These are phyloP conservation scores for Hecatera dysodea DNA, from an alignment of 2,888 invertebrate species.

Conservation along the genomic window DNA sequence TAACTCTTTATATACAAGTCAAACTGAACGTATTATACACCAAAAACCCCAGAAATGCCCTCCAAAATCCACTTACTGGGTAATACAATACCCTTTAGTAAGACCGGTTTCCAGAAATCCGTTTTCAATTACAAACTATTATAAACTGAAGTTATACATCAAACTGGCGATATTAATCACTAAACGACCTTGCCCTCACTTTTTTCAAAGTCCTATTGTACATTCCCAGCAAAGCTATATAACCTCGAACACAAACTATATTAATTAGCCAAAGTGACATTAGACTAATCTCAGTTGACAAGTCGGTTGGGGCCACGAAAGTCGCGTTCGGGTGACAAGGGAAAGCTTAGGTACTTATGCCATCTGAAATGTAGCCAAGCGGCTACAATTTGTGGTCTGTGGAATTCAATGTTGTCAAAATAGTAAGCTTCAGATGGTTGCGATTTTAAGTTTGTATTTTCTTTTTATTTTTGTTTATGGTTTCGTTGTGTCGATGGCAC, in stretches of 20 bases:
- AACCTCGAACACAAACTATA: conserved; percentile 52
- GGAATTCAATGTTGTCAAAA: not conserved
- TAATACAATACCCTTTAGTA: too few species aligned
- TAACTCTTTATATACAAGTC: too few species aligned
- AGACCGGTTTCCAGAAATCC: too few species aligned
- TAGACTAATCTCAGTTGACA: conserved; percentile 54
- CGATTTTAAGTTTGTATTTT: too few species aligned
- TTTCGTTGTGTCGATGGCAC: too few species aligned
- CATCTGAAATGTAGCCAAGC: not conserved
- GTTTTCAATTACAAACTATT: conserved; percentile 1
- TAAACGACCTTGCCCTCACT: not conserved
- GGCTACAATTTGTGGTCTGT: not conserved
- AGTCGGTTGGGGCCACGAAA: conserved; percentile 19
- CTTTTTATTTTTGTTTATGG: too few species aligned
- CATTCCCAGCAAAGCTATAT: not conserved
- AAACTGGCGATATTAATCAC: conserved; percentile 29
- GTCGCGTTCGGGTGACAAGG: conserved; percentile 19
- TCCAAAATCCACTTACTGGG: too few species aligned
- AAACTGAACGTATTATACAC: too few species aligned
- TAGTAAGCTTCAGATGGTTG: too few species aligned
- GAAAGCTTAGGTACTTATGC: conserved; percentile 12
- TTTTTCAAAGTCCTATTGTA: conserved; percentile 33
- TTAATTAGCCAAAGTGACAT: conserved; percentile 62
- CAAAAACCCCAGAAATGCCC: too few species aligned
- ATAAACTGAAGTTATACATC: not conserved